Conservation (phyloP, 1,140 invertebrate species). For the Grapholita molesta region DNA sequence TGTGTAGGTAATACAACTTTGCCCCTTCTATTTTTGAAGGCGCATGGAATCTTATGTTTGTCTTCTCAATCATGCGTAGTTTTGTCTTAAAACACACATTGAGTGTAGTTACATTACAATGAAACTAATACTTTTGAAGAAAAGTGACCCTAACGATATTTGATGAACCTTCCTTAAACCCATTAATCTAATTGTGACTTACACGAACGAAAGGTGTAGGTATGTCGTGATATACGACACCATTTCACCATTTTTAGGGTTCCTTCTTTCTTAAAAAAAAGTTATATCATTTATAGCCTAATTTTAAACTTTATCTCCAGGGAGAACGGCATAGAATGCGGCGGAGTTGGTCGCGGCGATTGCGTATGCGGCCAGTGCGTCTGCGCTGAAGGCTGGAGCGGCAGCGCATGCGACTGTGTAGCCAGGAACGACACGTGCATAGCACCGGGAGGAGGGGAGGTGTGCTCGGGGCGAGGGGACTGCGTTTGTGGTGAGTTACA, state of each 20-base stretch:
- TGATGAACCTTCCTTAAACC: no score
- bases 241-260: no score
- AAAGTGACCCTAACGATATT: no score
- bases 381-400: constrained; percentile 87
- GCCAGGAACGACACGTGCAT: constrained; percentile 83
- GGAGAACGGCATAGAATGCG: constrained; percentile 62
- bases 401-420: constrained; percentile 88
- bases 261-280: no score
- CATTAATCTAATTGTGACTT: no score
- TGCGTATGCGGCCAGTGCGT: constrained; percentile 88
- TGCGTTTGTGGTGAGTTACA: constrained; percentile 86
- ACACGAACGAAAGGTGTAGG: no score
- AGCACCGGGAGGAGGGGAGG: constrained; percentile 79
- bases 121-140: no score
- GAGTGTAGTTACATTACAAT: no score
- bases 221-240: no score
- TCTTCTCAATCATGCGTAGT: background rate
- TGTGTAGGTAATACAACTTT: background rate
- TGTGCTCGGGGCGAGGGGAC: constrained; percentile 82
- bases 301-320: constrained; percentile 33
- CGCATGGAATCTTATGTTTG: no score
- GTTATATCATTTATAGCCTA: no score
- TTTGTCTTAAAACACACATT: no score
- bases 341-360: constrained; percentile 79
- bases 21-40: background rate